Conservation (phyloP, 1,140 invertebrate species). For the Nephila pilipes region DNA sequence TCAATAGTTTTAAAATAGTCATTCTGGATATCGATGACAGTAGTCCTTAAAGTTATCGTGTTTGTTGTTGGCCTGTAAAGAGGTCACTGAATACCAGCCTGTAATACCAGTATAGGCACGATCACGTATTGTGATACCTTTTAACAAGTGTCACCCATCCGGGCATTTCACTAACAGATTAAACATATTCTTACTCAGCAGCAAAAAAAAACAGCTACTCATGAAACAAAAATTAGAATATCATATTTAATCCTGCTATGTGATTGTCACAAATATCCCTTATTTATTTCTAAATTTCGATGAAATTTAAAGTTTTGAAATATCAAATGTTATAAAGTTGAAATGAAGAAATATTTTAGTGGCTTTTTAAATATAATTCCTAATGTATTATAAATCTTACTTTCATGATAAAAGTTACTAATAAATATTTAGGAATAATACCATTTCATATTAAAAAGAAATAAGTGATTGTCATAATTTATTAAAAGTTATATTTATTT, state of each 20-base stretch:
- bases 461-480: no score
- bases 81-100: conserved; percentile 20
- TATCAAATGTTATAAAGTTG: no score
- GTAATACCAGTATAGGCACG: neutral
- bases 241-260: neutral
- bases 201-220: neutral
- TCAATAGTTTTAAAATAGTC: conserved; percentile 11
- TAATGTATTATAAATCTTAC: no score
- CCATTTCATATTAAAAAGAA: no score
- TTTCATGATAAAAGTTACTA: no score
- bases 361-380: no score
- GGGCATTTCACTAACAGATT: neutral
- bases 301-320: no score
- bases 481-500: no score
- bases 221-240: neutral
- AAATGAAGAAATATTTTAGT: no score
- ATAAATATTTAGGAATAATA: no score
- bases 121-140: conserved; percentile 5
- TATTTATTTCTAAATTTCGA: no score
- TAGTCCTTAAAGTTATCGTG: neutral
- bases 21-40: conserved; percentile 9
- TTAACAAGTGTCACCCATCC: neutral
- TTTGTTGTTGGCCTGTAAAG: neutral
- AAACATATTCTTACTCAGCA: neutral
- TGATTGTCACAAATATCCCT: no score